Evolutionary conservation across 2,888 invertebrate species (phyloP), one percentile per base, ranked within the genome.

Genomic region (Caradrina clavipalpis): DNA sequence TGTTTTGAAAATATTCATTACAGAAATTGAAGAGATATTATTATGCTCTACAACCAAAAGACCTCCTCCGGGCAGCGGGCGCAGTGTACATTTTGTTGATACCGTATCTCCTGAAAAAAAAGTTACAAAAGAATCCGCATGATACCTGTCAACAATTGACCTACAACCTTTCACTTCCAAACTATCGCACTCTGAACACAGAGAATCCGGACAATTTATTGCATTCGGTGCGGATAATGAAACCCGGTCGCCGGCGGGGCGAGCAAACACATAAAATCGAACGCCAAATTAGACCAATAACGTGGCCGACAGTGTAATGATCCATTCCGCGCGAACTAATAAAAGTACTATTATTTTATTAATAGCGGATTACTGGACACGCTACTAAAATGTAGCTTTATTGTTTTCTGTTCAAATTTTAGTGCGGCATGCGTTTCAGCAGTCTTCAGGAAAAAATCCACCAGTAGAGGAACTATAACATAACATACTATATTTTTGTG

Each of bases 281-380:
- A 85, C 90, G 88, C 86, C 88, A 90, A 93, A 94, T 93, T 92
- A 86, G 87, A 80, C 88, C 87, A 90, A 92, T 93, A 92, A 92
- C 85, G 89, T 84, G 86, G 85, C 86, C 85, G 77, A 87, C 89
- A 88, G 81, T 90, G 91, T 90, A 90, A 90, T 87, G 86, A 82
- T 69, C 87, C 82, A 84, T 88, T 87, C 75, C 81, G 76, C 80
- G 82, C 63, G 78, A 77, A 75, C 66, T 81, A 83, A 82, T 86
- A 87, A 87, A 87, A 85, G 70, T 68, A 72, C 69, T 73, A 82
- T 84, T 81, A 85, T 81, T 82, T 82, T 86, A 80, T 83, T 80
- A 80, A 83, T 83, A 64, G 69, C 15, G 69, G 62, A 78, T 70
- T 73, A 73, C 76, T 70, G 78, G 63, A 76, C 68, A 73, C 54